These are phyloP conservation scores for Nebria brevicollis DNA, from an alignment of 2,888 invertebrate genomes.

Conservation along the genomic window DNA sequence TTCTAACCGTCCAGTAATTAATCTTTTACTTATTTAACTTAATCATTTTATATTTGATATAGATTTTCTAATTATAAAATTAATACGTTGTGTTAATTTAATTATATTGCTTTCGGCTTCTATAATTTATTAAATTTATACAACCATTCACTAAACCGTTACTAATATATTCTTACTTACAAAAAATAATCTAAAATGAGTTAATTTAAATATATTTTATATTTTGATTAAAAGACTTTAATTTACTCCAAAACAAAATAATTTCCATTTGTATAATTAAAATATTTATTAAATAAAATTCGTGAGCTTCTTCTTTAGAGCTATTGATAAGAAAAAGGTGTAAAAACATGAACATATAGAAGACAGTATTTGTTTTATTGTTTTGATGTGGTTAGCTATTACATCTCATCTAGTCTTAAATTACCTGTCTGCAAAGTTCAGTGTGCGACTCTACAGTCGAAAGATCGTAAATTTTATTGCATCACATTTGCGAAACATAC, in stretches of 20 bases:
- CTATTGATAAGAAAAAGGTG: background rate
- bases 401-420: conserved; percentile 10
- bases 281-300: too few species aligned
- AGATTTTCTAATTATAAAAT: background rate
- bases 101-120: too few species aligned
- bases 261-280: too few species aligned
- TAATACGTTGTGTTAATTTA: background rate
- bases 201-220: too few species aligned
- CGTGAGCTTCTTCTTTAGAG: too few species aligned
- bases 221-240: too few species aligned
- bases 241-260: too few species aligned
- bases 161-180: too few species aligned
- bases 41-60: background rate
- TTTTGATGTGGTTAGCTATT: background rate
- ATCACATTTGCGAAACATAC: conserved; percentile 21
- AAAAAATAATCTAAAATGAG: too few species aligned
- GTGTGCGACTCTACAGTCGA: background rate
- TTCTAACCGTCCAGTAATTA: background rate
- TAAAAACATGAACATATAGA: background rate
- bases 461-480: conserved; percentile 34
- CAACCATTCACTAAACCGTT: too few species aligned
- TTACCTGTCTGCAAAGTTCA: conserved; percentile 26
- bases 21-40: background rate
- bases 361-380: background rate
- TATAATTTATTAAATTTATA: too few species aligned